phyloP scores from a whole-genome alignment of 2,888 invertebrate species.

The Bombyx huttoni region DNA sequence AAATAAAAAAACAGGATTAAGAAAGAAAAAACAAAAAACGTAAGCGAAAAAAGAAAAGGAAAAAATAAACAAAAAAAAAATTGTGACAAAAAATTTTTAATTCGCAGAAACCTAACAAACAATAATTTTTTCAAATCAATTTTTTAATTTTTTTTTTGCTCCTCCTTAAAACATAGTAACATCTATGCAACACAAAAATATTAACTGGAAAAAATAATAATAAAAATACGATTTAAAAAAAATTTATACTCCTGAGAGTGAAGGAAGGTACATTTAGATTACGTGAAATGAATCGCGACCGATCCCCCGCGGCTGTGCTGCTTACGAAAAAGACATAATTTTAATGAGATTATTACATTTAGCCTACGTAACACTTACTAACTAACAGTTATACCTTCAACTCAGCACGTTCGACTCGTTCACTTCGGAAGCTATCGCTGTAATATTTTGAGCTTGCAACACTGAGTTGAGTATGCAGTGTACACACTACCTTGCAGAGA shows the following conservation, averaged over 20 bases:
- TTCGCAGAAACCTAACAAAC: constrained; percentile 74
- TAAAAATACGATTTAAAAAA: constrained; percentile 53
- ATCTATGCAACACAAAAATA: constrained; percentile 73
- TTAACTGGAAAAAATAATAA: constrained; percentile 61
- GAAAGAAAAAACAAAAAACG: constrained; percentile 21
- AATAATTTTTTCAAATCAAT: constrained; percentile 52
- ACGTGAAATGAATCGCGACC: constrained; percentile 44
- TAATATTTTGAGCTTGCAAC: constrained; percentile 33
- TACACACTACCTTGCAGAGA: constrained; percentile 65
- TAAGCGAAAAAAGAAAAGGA: constrained; percentile 27
- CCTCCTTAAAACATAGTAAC: constrained; percentile 73
- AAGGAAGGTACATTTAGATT: constrained; percentile 68
- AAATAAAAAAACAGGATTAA: constrained; percentile 25
- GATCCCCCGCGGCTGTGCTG: constrained; percentile 39
- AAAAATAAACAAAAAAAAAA: constrained; percentile 53
- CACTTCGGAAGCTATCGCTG: constrained; percentile 21
- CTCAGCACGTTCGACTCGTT: constrained; percentile 23
- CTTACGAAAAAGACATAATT: constrained; percentile 43
- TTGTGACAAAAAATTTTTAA: constrained; percentile 71
- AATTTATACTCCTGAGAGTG: constrained; percentile 70
- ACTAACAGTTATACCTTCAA: constrained; percentile 42
- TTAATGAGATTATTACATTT: constrained; percentile 61
- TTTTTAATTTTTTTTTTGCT: constrained; percentile 38
- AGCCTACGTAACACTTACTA: constrained; percentile 60
- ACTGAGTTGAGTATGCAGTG: constrained; percentile 48